Base-by-base conservation (phyloP, 2,888 invertebrate species). In the Callosobruchus maculatus region DNA sequence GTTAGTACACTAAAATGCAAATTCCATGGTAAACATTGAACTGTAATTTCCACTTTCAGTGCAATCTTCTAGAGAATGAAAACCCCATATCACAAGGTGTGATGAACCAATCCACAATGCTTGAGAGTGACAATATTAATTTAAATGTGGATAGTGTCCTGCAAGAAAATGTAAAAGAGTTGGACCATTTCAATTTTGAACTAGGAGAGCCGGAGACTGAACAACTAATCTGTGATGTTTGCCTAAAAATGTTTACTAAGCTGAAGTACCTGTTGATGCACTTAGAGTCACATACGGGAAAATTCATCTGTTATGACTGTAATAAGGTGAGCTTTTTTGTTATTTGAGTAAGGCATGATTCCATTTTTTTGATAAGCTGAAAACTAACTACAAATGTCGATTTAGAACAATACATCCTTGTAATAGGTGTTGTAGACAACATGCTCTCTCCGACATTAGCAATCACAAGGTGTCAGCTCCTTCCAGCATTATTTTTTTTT, bases 241-340 rank as follows among this genome's bases (percentile, higher is more conserved):
- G 86, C 77, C 77, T 84, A 71, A 85, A 82, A 74, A 80, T 77
- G 20, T 86, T 85, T 77, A 75, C 78, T 2, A 84, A 83, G 76
- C 71, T 80, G 69, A 78, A 75, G 71, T 75, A 77, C 21, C 75
- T 86, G 4, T 75, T 84, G 22, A 74, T 78, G n/a, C 91, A 91
- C 81, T 85, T 90, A 78, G 86, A 86, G 26, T 86, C 87, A 73
- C 90, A 91, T 79, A 88, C 88, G 3, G 89, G 88, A 0, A 87
- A 88, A 75, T 88, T 87, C 80, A 85, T 86, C 68, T 90, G 90
- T 80, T 76, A 81, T 9, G 77, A 84, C 21, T 89, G 88, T 76
- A 80, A 85, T 73, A 85, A 85, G 77, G 88, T 88, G 74, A 85
- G 88, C 18, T 5, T 31, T 18, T 49, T 49, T 49, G n/a, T n/a